phyloP scores from a whole-genome alignment of 2,888 invertebrate species.

The Hetaerina titia region DNA sequence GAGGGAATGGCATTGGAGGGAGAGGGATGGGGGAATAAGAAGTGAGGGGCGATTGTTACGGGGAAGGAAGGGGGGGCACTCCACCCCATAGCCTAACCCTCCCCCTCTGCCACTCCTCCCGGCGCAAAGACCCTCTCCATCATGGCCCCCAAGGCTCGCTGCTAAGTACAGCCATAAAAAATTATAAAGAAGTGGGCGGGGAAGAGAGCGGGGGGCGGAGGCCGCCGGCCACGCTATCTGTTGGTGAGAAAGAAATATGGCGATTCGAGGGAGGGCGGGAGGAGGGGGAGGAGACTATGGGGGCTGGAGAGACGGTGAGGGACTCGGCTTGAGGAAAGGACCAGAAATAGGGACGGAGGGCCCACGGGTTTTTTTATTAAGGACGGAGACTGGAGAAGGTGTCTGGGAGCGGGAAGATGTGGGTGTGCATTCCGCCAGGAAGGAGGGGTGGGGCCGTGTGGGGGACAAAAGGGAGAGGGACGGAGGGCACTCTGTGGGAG shows the following conservation, averaged over 20 bases:
- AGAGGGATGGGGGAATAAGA: not conserved
- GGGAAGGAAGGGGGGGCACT: not conserved
- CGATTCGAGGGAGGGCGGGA: not conserved
- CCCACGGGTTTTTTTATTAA: not conserved
- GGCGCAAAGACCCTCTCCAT: slow-evolving; percentile 22
- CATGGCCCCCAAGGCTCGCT: slow-evolving; percentile 28
- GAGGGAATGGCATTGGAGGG: not conserved
- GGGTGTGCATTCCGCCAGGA: not conserved
- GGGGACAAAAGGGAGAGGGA: not conserved
- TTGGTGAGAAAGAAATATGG: slow-evolving; percentile 66
- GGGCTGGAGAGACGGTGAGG: not conserved
- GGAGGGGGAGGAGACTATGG: not conserved
- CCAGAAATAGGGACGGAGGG: not conserved
- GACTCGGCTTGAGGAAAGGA: not conserved
- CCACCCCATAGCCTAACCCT: not conserved
- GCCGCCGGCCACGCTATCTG: slow-evolving; percentile 37
- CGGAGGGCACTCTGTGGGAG: not conserved
- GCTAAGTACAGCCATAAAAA: slow-evolving; percentile 67
- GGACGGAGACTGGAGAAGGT: not conserved
- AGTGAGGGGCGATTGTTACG: not conserved
- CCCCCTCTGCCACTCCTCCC: not conserved
- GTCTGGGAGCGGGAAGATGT: not conserved
- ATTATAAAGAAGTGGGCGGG: slow-evolving; percentile 55
- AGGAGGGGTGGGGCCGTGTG: not conserved
- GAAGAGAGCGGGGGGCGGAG: not conserved